phyloP scores from a whole-genome alignment of 2,113 vertebrate species.

The Psilopogon haemacephalus region DNA sequence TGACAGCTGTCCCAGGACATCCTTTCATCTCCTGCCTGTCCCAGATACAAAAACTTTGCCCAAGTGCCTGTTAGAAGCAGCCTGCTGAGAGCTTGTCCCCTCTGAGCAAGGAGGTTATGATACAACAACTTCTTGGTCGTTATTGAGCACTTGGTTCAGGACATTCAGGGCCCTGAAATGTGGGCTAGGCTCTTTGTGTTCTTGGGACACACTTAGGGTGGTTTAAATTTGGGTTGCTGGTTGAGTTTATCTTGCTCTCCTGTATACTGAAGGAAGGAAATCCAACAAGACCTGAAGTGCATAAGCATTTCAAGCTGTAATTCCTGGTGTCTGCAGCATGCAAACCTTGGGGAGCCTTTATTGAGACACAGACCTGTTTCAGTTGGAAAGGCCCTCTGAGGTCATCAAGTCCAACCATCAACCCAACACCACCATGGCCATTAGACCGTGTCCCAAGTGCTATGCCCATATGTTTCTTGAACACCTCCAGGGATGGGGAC shows the following conservation, averaged over 20 bases:
- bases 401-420: too few relatives aligned
- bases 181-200: background rate
- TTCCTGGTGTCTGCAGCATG: accelerated
- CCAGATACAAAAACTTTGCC: background rate
- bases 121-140: too few relatives aligned
- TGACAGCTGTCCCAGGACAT: background rate
- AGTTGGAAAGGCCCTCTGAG: too few relatives aligned
- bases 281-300: background rate
- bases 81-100: background rate
- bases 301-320: background rate
- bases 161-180: background rate
- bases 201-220: background rate
- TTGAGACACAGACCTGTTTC: accelerated
- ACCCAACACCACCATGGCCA: too few relatives aligned
- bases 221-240: background rate
- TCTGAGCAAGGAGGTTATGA: background rate
- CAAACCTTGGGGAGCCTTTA: background rate
- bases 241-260: background rate
- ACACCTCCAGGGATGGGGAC: too few relatives aligned
- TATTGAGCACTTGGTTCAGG: background rate
- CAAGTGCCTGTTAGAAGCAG: background rate
- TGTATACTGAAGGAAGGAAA: background rate
- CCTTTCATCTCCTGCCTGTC: background rate
- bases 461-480: too few relatives aligned
- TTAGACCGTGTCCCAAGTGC: too few relatives aligned